Conservation (phyloP, 2,888 invertebrate species). For the Rhagonycha fulva region DNA sequence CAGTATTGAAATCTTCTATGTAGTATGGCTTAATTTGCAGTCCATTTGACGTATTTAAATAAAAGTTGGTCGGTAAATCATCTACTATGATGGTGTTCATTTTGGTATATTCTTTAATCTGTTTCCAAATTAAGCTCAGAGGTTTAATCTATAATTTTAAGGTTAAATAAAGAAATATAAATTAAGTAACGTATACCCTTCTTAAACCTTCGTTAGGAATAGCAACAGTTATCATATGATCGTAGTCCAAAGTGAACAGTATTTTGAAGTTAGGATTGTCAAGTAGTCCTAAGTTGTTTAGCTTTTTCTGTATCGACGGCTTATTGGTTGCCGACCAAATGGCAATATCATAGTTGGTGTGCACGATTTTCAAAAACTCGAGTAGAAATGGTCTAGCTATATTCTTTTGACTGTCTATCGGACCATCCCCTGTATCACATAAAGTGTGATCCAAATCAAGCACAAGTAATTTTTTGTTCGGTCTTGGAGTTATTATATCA, state of each 20-base stretch:
- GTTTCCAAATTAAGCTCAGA: neutral
- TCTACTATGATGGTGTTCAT: neutral
- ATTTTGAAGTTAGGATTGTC: neutral
- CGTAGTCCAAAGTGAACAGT: neutral
- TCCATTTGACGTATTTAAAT: neutral
- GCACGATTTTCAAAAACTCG: neutral
- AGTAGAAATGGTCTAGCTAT: neutral
- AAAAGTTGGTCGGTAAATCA: neutral
- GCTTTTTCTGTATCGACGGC: neutral
- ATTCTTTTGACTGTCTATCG: neutral
- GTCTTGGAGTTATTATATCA: neutral
- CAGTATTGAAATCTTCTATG: neutral
- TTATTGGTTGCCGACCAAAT: neutral
- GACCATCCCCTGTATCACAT: neutral
- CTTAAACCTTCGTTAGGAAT: neutral
- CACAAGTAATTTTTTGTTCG: neutral
- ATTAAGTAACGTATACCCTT: too few species aligned
- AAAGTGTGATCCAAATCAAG: neutral
- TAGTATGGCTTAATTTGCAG: neutral
- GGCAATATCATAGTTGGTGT: neutral
- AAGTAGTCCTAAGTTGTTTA: neutral
- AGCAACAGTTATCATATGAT: neutral
- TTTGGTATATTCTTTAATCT: neutral
- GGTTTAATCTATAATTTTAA: neutral
- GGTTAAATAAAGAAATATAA: too few species aligned